Percentiles rank a stretch among this genome's conserved stretches.
These are phyloP conservation scores for Tenthredo notha DNA, from an alignment of 2,888 invertebrate species.

Conservation along the genomic window DNA sequence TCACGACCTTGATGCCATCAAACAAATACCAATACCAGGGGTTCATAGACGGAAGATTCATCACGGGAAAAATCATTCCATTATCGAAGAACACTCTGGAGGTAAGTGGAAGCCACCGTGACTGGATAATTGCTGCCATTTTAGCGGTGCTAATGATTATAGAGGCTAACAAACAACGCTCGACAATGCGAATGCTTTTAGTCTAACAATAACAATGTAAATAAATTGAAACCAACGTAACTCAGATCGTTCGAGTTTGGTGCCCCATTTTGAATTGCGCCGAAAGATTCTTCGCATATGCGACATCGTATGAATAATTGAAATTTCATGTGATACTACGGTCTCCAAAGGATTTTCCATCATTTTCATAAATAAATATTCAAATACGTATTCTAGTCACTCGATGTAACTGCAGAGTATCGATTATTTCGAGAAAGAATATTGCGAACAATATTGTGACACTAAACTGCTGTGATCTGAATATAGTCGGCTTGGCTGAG, in stretches of 20 bases:
- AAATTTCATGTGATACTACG: background rate
- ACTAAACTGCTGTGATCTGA: background rate
- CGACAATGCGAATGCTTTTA: constrained; percentile 2
- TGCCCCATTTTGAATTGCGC: background rate
- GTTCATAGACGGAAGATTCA: constrained; percentile 72
- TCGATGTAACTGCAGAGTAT: background rate
- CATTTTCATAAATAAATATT: constrained; percentile 8
- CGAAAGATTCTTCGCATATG: background rate
- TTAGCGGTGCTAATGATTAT: background rate
- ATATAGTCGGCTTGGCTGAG: background rate
- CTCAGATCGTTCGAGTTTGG: background rate
- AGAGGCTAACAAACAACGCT: background rate
- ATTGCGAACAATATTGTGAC: background rate
- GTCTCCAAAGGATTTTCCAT: background rate
- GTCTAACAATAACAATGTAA: constrained; percentile 9
- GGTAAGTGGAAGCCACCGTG: constrained; percentile 17
- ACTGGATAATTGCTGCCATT: constrained; percentile 4
- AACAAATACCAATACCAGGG: constrained; percentile 74
- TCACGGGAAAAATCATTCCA: constrained; percentile 68
- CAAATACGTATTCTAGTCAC: background rate
- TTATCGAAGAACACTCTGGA: constrained; percentile 28
- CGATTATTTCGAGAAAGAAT: background rate
- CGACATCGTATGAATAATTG: constrained; percentile 1
- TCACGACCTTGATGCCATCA: constrained; percentile 80
- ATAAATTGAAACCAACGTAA: background rate